Evolutionary conservation across 2,888 invertebrate genomes (phyloP), one percentile per base, ranked within the genome.

Genomic region (Andrena chrysosceles): DNA sequence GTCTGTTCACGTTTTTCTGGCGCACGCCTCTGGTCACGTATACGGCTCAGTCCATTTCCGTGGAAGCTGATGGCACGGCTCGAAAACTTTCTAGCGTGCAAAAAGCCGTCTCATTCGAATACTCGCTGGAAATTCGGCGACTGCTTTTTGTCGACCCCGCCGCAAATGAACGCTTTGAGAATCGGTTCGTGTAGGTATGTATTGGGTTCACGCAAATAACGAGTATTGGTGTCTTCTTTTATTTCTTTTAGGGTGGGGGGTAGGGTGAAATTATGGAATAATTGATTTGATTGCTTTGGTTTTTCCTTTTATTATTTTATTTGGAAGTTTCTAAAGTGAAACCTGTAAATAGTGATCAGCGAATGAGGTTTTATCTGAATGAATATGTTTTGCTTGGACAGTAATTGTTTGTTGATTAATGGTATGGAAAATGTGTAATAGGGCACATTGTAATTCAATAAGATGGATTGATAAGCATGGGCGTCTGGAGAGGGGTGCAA

Each of bases 71-170:
- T 33, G 13, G 48, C 42, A 42, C 31, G 62, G 31, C 48, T 60
- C 76, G 80, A 60, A 76, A 75, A 85, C 85, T 85, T 85, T 85
- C 85, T 85, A 85, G 59, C 67, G 74, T 23, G 26, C 54, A 85
- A 85, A 85, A 85, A 85, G 73, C 60, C 56, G 79, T 75, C 75
- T 70, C 75, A 70, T 77, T 77, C 69, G 73, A 48, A 72, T 63
- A 31, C 66, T 49, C 60, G 59, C 67, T 63, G 85, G 54, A 85
- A 85, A 85, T 85, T 85, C 66, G 80, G 75, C 69, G 26, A 35
- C 63, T 67, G 26, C 71, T 82, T 82, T 85, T 77, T 77, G 1
- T 10, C 42, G n/a, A 8, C 2, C n/a, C 33, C 10, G 23, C 13
- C 16, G 29, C 20, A 26, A n/a, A 49, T 26, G 3, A 67, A 67